Evolutionary conservation across 2,888 invertebrate genomes (phyloP), one percentile per base, ranked within the genome.

Genomic region (Linnaemya vulpina): DNA sequence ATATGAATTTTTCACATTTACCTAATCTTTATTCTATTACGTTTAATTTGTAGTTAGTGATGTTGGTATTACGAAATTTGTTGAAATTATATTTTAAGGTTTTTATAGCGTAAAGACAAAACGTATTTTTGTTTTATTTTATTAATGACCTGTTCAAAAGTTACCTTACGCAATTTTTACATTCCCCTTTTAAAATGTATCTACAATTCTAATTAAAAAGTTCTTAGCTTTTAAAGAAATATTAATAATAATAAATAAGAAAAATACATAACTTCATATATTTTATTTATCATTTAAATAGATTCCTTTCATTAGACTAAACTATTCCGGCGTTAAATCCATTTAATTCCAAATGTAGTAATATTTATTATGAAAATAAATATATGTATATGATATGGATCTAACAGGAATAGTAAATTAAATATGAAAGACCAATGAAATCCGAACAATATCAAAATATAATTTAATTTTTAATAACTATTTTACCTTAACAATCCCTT

Each of bases 61-160:
- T 70, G 79, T 84, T 84, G 73, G 73, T 76, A 71, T 77, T 71
- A 68, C 84, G 71, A 80, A 84, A 77, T 73, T 78, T 84, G 78
- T 85, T 85, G 55, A 49, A 79, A 79, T 71, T 71, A 67, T 71
- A 43, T 62, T 75, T 75, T 79, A 55, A 68, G 71, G 55, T 63
- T 73, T 60, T 49, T 71, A 58, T 62, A 62, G 49, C 5, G 35
- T 62, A 25, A 43, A 53, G 30, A 35, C n/a, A 53, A 20, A 7
- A 40, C 25, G 17, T 22, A 17, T 63, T 78, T 78, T 65, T 55
- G 17, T 49, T 73, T 79, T 25, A 17, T 65, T 71, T 65, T 65
- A 73, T 63, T 79, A 65, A 73, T 79, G 55, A 79, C 79, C 79
- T 65, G 65, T 73, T 65, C 71, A 46, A 73, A 77, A 79, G 70